phyloP scores from a whole-genome alignment of 2,113 vertebrate genomes.

The Scopus umbretta region DNA sequence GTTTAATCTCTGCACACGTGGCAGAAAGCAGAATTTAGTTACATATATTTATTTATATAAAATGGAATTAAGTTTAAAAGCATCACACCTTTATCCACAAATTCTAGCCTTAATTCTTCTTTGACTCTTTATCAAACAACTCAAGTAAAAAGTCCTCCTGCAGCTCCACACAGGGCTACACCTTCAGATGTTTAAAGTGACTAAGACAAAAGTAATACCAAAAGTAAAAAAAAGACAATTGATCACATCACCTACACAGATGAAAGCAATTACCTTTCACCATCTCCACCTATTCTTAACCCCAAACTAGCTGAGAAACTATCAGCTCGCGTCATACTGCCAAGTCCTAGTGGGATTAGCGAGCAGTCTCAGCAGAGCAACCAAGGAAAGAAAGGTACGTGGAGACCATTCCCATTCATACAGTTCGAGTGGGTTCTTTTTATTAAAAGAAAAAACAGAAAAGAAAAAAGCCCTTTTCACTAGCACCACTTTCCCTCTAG shows the following conservation, averaged over 20 bases:
- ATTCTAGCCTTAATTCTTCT: not conserved
- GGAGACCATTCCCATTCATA: not conserved
- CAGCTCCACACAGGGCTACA: not conserved
- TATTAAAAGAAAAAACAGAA: not conserved
- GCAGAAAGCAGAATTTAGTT: not conserved
- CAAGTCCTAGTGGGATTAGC: not conserved
- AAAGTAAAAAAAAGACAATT: too few species aligned
- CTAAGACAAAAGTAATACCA: not conserved
- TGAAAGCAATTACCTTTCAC: not conserved
- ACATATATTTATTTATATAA: not conserved
- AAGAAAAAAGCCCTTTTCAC: not conserved
- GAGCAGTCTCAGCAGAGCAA: not conserved
- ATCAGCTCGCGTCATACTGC: not conserved
- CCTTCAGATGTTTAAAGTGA: not conserved
- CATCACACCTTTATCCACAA: not conserved
- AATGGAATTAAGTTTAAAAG: not conserved
- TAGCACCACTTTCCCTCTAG: not conserved
- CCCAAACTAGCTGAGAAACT: not conserved
- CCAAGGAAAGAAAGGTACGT: rapidly evolving
- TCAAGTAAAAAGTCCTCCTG: too few species aligned
- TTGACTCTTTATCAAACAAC: not conserved
- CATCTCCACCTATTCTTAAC: not conserved
- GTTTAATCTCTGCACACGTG: not conserved
- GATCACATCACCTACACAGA: not conserved
- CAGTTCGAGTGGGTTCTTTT: not conserved